Evolutionary conservation across 2,113 vertebrate species (phyloP).

Genomic region (Istiophorus platypterus): DNA sequence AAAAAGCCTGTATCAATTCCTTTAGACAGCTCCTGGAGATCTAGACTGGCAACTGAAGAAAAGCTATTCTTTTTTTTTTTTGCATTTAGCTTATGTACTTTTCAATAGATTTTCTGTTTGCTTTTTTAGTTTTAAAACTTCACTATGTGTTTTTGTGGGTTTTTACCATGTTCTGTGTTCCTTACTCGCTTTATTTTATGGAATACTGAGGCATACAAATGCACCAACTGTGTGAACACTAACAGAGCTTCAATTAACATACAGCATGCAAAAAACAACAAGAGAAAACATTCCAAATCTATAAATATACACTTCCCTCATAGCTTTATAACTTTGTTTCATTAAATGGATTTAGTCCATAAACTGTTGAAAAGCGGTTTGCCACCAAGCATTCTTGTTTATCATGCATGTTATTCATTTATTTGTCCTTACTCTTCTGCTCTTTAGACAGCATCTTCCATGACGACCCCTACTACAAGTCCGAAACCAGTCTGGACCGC

Average conservation of each 20-base stretch:
- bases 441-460: conserved; percentile 94
- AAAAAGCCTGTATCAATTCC: too few relatives aligned
- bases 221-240: too few relatives aligned
- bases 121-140: neutral
- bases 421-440: neutral
- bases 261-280: neutral
- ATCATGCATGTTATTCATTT: neutral
- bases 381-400: neutral
- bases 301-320: too few relatives aligned
- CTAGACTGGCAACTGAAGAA: too few relatives aligned
- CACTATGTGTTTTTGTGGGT: too few relatives aligned
- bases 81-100: too few relatives aligned
- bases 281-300: neutral
- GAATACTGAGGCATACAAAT: too few relatives aligned
- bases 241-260: too few relatives aligned
- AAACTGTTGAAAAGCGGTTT: neutral
- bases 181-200: too few relatives aligned
- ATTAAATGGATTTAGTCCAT: neutral
- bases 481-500: conserved; percentile 93
- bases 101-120: neutral
- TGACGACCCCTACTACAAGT: conserved; percentile 93
- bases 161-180: too few relatives aligned
- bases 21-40: too few relatives aligned
- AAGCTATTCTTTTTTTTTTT: too few relatives aligned
- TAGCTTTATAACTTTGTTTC: neutral